A percentile compares a stretch with the other conserved stretches of the same genome.
Evolutionary conservation across 2,113 vertebrate genomes (phyloP).

Genomic region (Callocephalon fimbriatum): DNA sequence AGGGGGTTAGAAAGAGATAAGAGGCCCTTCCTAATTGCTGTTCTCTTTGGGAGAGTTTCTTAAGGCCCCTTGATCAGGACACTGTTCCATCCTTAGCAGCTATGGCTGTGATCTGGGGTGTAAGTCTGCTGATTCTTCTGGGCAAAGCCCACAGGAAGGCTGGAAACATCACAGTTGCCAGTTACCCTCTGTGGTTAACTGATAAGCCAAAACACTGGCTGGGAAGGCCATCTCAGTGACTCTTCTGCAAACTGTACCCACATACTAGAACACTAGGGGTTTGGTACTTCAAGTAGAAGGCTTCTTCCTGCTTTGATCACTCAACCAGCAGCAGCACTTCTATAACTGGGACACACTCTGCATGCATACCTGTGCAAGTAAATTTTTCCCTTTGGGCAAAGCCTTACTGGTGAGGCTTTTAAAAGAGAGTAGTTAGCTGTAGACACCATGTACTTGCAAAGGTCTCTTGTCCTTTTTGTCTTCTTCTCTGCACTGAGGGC

Average conservation of each 20-base stretch:
- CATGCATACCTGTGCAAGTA: neutral
- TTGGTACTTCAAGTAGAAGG: neutral
- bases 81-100: neutral
- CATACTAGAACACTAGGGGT: neutral
- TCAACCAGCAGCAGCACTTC: neutral
- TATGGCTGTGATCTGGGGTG: neutral
- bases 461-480: neutral
- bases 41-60: neutral
- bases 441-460: neutral
- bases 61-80: neutral
- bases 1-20: neutral
- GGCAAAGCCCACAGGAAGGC: neutral
- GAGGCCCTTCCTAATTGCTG: neutral
- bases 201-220: neutral
- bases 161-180: neutral
- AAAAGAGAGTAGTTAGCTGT: neutral
- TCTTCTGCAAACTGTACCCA: neutral
- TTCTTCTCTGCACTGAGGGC: neutral
- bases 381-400: neutral
- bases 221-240: neutral
- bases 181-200: neutral
- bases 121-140: neutral
- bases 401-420: neutral
- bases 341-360: neutral
- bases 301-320: neutral